These are phyloP conservation scores for Drosophila tanythrix DNA, from an alignment of 2,888 invertebrate genomes.

Conservation along the genomic window DNA sequence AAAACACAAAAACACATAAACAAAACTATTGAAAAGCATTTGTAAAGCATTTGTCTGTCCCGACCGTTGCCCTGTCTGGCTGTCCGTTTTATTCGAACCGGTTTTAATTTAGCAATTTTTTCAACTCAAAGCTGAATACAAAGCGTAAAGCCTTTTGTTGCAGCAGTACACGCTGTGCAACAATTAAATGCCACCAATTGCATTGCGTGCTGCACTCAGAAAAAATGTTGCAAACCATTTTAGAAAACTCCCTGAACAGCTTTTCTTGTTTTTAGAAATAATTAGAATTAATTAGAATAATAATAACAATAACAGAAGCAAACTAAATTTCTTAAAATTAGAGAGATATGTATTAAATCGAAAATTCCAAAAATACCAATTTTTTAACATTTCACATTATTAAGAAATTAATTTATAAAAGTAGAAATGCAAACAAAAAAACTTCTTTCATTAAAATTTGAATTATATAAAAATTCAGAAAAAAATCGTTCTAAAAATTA, in stretches of 20 bases:
- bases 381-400: too few species aligned
- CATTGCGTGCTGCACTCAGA: constrained; percentile 27
- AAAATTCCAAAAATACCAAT: neutral
- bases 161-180: constrained; percentile 50
- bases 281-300: too few species aligned
- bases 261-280: neutral
- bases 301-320: too few species aligned
- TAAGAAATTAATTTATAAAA: too few species aligned
- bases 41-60: constrained; percentile 49
- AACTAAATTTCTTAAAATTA: neutral
- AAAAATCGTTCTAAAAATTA: neutral
- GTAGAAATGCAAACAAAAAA: too few species aligned
- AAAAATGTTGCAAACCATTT: neutral
- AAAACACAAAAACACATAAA: constrained; percentile 12
- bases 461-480: neutral
- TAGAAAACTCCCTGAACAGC: neutral
- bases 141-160: constrained; percentile 68
- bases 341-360: neutral
- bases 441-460: too few species aligned
- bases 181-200: constrained; percentile 75
- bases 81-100: constrained; percentile 25
- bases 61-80: neutral
- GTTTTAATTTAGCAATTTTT: constrained; percentile 61
- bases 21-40: constrained; percentile 40
- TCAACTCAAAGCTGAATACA: constrained; percentile 30